Percentiles rank a stretch among this genome's conserved stretches.
These are phyloP conservation scores for Sparus aurata DNA, from an alignment of 2,797 vertebrate species.

Conservation along the genomic window DNA sequence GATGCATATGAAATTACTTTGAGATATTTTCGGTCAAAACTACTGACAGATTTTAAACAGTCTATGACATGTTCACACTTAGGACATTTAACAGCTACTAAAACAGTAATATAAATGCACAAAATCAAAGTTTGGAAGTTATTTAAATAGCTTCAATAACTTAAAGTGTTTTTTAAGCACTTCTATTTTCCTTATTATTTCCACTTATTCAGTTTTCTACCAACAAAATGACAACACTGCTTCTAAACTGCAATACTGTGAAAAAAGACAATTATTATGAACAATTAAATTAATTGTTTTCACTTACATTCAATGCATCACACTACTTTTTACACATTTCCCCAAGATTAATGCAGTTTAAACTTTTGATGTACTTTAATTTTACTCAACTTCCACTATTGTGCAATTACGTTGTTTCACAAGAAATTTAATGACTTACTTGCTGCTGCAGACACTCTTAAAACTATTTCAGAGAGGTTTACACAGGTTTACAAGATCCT, in stretches of 20 bases:
- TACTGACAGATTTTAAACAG: conserved; percentile 51
- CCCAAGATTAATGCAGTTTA: not conserved
- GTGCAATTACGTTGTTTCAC: not conserved
- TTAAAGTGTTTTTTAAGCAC: conserved; percentile 14
- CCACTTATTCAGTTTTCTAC: not conserved
- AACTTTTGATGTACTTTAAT: conserved; percentile 12
- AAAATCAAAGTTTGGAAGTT: conserved; percentile 17
- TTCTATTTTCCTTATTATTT: conserved; percentile 7
- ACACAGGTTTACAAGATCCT: conserved; percentile 24
- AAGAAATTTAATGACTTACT: conserved; percentile 10
- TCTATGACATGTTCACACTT: conserved; percentile 22
- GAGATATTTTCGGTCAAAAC: conserved; percentile 50
- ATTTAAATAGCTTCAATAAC: not conserved
- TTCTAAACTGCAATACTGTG: not conserved
- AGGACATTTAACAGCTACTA: conserved; percentile 37
- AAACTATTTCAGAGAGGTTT: conserved; percentile 20
- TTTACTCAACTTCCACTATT: not conserved
- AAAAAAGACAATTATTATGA: too few relatives aligned
- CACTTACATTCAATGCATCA: not conserved
- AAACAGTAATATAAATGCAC: conserved; percentile 14
- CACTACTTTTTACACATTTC: not conserved
- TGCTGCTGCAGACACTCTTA: conserved; percentile 10
- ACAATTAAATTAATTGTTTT: not conserved
- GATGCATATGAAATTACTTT: conserved; percentile 60
- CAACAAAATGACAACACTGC: not conserved